These are phyloP conservation scores for Phania funesta DNA, from an alignment of 2,888 invertebrate genomes.

Conservation along the genomic window DNA sequence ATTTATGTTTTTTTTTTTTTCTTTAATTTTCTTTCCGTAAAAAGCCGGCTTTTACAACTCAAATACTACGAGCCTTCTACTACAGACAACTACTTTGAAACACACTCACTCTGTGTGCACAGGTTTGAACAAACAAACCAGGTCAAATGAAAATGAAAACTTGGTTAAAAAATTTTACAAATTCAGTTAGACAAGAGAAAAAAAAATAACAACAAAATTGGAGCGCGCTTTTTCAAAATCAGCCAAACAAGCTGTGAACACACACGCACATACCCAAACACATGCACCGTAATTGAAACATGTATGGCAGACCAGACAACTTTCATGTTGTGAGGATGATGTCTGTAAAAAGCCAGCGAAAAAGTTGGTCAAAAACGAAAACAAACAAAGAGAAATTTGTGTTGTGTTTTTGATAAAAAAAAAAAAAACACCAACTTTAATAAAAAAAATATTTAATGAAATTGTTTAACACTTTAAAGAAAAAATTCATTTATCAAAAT, in stretches of 20 bases:
- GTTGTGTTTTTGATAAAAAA: neutral
- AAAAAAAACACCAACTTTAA: neutral
- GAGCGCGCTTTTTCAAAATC: slow-evolving; percentile 67
- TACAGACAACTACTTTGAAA: slow-evolving; percentile 8
- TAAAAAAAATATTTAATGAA: too few relatives aligned
- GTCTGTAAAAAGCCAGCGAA: slow-evolving; percentile 20
- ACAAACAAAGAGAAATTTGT: slow-evolving; percentile 55
- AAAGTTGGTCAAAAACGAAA: slow-evolving; percentile 64
- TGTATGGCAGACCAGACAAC: slow-evolving; percentile 17
- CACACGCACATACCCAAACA: slow-evolving; percentile 8
- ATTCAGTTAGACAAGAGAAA: slow-evolving; percentile 67
- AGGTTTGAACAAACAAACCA: slow-evolving; percentile 70
- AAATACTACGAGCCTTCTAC: slow-evolving; percentile 23
- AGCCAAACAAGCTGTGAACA: slow-evolving; percentile 56
- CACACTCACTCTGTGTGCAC: neutral
- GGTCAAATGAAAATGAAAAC: slow-evolving; percentile 80
- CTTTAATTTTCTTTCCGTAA: slow-evolving; percentile 7
- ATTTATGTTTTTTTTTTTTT: slow-evolving; percentile 16
- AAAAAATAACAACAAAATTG: slow-evolving; percentile 69
- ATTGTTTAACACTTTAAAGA: too few relatives aligned
- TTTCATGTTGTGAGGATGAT: slow-evolving; percentile 29
- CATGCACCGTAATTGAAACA: too few relatives aligned
- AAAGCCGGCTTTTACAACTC: slow-evolving; percentile 51
- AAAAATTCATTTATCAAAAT: too few relatives aligned
- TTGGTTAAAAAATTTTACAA: slow-evolving; percentile 33